Base-by-base conservation (phyloP, 2,797 vertebrate genomes). In the Schizothorax lantsangensis region DNA sequence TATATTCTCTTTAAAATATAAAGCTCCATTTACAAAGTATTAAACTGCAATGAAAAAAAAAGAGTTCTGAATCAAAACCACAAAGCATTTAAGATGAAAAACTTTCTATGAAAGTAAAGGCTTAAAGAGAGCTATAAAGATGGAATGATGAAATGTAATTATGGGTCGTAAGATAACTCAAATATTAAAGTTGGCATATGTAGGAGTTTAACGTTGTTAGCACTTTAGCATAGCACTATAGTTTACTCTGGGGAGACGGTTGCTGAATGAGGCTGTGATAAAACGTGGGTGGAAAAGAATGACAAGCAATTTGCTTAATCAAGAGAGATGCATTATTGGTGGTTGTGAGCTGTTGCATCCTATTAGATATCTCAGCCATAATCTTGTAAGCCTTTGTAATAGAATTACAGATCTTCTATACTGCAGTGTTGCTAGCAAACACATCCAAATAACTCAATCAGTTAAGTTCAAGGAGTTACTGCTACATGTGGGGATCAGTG, bases 301-400 rank as follows among this genome's bases (percentile, higher is more conserved):
- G 72, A 64, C 43, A 77, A 38, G 72, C 33, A 49, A 75, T 84
- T 84, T 84, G 57, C 54, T 75, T 84, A 64, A 83, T 74, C 52
- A 45, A 59, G 71, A 73, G 38, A 72, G 52, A 83, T 62, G 52
- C 17, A 74, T 74, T 80, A 66, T 21, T 47, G 59, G 59, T 80
- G 59, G 59, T 80, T 66, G 17, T 66, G 59, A 80, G 59, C 79
- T 66, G 79, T 66, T 80, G 40, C 17, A 66, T 66, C 59, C 57
- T 30, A n/a, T n/a, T n/a, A n/a, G 40, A 26, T 45, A 84, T 62
- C 52, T 75, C 26, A 47, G 26, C 26, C 23, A 59, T 59, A 83
- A 84, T 33, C 40, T n/a, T 74, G 40, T 84, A 84, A 71, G 2
- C 66, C 26, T 59, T 38, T 49, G 6, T 49, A 81, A 74, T 64